phyloP scores from a whole-genome alignment of 2,797 vertebrate genomes.

The Erethizon dorsatum region DNA sequence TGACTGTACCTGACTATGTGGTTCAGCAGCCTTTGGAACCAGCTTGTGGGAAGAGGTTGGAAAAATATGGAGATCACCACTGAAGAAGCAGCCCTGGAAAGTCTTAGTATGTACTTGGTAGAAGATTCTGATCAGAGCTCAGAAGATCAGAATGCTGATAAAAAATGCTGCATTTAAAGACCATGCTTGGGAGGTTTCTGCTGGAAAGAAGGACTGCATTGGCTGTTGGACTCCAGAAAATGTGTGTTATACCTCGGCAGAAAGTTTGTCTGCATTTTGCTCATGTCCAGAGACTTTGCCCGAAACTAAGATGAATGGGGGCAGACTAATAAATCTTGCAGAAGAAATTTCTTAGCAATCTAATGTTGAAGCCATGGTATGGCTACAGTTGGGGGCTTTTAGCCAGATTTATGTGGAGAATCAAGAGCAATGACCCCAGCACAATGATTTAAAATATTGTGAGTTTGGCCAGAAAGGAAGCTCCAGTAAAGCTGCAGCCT shows the following conservation, averaged over 20 bases:
- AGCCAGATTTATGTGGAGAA: neutral
- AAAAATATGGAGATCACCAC: neutral
- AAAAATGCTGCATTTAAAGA: neutral
- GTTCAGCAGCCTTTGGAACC: neutral
- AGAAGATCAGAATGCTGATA: neutral
- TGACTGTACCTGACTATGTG: neutral
- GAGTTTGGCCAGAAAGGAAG: neutral
- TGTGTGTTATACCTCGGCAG: neutral
- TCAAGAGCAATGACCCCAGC: neutral
- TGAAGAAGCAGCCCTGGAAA: neutral
- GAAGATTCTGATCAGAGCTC: neutral
- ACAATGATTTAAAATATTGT: neutral
- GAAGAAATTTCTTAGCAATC: neutral
- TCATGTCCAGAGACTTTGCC: neutral
- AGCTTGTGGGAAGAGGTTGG: neutral
- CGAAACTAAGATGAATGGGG: neutral
- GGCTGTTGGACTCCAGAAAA: neutral
- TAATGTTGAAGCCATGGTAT: neutral
- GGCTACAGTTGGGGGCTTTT: neutral
- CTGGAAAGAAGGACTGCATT: neutral
- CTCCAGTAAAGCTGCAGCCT: neutral
- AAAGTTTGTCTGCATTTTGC: neutral
- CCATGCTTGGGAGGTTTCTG: neutral
- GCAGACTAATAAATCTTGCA: neutral
- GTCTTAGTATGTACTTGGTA: neutral